Conservation (phyloP, 2,113 vertebrate genomes). For the Vimba vimba region DNA sequence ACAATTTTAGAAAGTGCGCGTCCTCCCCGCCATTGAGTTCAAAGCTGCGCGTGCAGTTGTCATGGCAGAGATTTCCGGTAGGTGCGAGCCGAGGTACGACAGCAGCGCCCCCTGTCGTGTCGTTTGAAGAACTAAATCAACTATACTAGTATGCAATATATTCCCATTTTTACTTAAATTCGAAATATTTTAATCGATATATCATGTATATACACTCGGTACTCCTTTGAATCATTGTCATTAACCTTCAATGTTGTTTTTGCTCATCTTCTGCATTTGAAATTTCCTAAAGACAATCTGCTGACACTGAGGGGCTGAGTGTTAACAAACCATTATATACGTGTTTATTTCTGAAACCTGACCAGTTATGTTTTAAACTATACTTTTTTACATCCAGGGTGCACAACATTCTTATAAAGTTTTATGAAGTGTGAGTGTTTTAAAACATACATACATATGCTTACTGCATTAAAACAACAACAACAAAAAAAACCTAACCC, state of each 20-base stretch:
- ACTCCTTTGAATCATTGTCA: background rate
- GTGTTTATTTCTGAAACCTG: background rate
- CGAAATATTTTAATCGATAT: too few relatives aligned
- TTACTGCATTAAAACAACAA: background rate
- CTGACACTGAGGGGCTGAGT: background rate
- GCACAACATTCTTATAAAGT: background rate
- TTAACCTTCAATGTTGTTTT: background rate
- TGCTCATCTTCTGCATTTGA: background rate
- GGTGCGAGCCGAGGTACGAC: background rate
- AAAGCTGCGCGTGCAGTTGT: slow-evolving; percentile 14
- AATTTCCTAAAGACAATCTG: background rate
- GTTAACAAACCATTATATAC: background rate
- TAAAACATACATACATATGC: background rate
- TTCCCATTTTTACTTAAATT: background rate
- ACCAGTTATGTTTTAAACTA: background rate
- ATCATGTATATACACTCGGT: too few relatives aligned
- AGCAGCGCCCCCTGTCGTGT: slow-evolving; percentile 28
- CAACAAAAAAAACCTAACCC: background rate
- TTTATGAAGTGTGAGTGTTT: background rate
- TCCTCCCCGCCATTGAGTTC: background rate
- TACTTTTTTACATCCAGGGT: background rate
- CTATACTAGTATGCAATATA: background rate
- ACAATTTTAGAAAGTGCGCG: background rate
- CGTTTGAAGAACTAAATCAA: background rate
- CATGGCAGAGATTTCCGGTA: slow-evolving; percentile 32